These are phyloP conservation scores for Ptychochromis oligacanthus DNA, from an alignment of 2,113 vertebrate species.

Conservation along the genomic window DNA sequence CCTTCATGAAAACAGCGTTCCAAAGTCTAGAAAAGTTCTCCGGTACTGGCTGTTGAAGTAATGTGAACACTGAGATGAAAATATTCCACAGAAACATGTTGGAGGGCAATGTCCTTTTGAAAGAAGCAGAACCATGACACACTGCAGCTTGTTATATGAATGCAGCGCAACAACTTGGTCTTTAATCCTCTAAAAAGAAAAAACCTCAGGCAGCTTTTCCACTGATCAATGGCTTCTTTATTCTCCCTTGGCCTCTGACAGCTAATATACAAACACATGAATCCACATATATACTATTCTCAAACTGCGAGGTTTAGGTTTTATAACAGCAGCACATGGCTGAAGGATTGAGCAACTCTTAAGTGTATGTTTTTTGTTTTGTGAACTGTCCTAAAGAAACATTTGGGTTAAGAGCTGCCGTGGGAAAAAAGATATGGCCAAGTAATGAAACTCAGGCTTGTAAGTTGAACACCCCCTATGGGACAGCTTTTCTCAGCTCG, in stretches of 20 bases:
- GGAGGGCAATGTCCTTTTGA: background rate
- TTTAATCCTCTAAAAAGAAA: background rate
- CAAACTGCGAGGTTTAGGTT: background rate
- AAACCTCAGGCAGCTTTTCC: conserved; percentile 17
- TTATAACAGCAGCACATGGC: background rate
- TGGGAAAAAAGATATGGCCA: conserved; percentile 11
- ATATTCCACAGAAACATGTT: background rate
- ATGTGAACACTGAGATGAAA: background rate
- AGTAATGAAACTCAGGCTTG: conserved; percentile 38
- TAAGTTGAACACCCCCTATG: conserved; percentile 18
- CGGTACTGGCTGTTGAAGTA: background rate
- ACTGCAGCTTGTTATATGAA: conserved; percentile 3
- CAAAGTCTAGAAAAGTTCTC: conserved; percentile 1
- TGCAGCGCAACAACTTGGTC: conserved; percentile 13
- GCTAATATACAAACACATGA: conserved; percentile 35
- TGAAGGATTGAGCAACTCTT: background rate
- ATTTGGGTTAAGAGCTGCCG: background rate
- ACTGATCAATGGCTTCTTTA: conserved; percentile 53
- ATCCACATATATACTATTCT: background rate
- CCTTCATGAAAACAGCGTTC: background rate
- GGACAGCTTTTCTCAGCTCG: conserved; percentile 15
- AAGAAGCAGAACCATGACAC: background rate
- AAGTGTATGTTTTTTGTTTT: background rate
- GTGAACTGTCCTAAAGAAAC: background rate
- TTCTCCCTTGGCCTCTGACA: conserved; percentile 12